phyloP scores from a whole-genome alignment of 1,140 invertebrate genomes.

The Heliconius hermathena region DNA sequence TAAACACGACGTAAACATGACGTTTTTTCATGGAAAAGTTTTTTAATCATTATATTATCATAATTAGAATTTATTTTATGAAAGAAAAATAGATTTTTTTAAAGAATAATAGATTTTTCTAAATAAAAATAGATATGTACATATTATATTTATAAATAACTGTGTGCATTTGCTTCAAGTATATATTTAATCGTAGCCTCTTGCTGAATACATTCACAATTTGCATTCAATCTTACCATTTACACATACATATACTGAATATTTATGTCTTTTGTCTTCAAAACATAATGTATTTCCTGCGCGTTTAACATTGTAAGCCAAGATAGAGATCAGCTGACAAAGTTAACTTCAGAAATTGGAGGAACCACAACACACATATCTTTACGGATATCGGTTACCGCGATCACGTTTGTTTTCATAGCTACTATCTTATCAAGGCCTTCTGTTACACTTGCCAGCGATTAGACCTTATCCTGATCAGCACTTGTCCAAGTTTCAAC shows the following conservation, averaged over 20 bases:
- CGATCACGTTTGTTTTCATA: constrained; percentile 25
- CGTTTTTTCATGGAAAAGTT: background rate
- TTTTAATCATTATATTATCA: background rate
- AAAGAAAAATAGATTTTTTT: no score
- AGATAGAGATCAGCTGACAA: background rate
- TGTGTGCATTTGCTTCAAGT: background rate
- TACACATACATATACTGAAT: background rate
- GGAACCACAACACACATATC: background rate
- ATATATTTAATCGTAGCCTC: background rate
- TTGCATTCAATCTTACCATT: background rate
- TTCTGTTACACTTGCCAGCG: constrained; percentile 21
- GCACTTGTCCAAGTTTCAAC: background rate
- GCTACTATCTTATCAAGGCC: constrained; percentile 28
- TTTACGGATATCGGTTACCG: constrained; percentile 12
- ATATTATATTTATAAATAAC: background rate
- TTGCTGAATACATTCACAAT: background rate
- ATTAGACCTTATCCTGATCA: constrained; percentile 8
- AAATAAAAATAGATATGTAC: no score
- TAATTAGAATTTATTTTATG: background rate
- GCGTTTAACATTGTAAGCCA: background rate
- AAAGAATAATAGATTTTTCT: no score
- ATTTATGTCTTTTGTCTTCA: constrained; percentile 1
- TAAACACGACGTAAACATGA: background rate
- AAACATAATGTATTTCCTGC: background rate
- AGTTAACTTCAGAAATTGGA: background rate